Percentiles rank a stretch among this genome's conserved stretches.
Conservation (phyloP, 2,113 vertebrate genomes). For the Coptodon bakossiorum region DNA sequence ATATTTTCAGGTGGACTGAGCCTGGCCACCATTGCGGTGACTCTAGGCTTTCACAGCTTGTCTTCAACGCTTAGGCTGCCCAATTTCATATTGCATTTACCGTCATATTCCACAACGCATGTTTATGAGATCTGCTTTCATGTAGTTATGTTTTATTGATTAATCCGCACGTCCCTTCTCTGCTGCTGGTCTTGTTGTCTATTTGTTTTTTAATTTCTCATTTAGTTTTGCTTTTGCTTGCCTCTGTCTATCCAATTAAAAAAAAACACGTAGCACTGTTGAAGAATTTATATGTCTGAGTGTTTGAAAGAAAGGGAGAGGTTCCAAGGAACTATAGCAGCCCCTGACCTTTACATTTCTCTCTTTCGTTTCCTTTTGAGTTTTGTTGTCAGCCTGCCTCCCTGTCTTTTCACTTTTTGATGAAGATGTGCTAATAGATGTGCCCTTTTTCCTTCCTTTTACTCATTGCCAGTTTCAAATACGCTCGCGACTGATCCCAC, state of each 20-base stretch:
- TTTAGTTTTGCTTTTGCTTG: background rate
- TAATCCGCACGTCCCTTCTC: background rate
- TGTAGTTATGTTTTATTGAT: conserved; percentile 23
- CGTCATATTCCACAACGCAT: background rate
- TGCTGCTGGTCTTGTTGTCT: background rate
- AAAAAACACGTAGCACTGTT: background rate
- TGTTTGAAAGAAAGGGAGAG: background rate
- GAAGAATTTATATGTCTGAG: background rate
- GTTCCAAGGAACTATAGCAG: background rate
- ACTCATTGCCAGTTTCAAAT: background rate
- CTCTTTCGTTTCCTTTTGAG: conserved; percentile 10
- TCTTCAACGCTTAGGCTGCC: background rate
- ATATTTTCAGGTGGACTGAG: background rate
- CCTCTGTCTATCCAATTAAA: background rate
- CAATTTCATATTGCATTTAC: background rate
- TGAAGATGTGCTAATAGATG: background rate
- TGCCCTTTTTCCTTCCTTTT: background rate
- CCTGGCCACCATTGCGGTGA: background rate
- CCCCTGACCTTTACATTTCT: background rate
- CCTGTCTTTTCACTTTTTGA: background rate
- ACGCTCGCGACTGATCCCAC: background rate
- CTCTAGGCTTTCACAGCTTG: background rate
- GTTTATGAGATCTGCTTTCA: conserved; percentile 1
- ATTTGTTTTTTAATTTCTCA: background rate
- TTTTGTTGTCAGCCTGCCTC: background rate